Evolutionary conservation across 2,888 invertebrate species (phyloP), one percentile per base, ranked within the genome.

Genomic region (Odontocolon sp.): DNA sequence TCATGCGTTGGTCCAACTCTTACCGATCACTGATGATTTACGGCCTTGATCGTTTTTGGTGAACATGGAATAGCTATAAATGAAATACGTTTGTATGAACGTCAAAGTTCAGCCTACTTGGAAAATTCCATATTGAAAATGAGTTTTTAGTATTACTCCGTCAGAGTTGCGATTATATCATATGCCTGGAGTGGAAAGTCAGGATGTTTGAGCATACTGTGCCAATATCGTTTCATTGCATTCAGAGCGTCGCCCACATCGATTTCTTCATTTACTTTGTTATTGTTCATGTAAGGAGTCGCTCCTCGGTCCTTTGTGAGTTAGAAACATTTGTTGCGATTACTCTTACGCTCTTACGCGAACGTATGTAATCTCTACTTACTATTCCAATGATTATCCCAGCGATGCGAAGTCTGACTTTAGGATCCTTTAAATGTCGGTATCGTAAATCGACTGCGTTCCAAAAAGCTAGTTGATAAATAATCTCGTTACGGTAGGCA

Each of bases 391-490:
- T 52, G 4, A 70, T 33, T 16, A 70, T 38, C 18, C 52, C 70
- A 9, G 70, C 61, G 4, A 70, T 70, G 6, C 54, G 61, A 0
- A 70, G 33, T 38, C 70, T 50, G 6, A 63, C 11, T 38, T 42
- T 16, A 4, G 70, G 70, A 63, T 52, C 31, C 2, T 28, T 9
- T 6, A 70, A 28, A 2, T 63, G 40, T 9, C 70, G 40, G 18
- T 23, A 70, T 40, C 63, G 50, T 52, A 70, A 28, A 54, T 70
- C 70, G 4, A 70, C 70, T 0, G 40, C 70, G 28, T 70, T 70
- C 70, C 70, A 70, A 40, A 70, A 70, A 45, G 52, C 63, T 28
- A 70, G 11, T 16, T 63, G 52, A 42, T 70, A 70, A 11, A 63
- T 26, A 6, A 70, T 63, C n/a, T 61, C 61, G n/a, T 61, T 33